Base-by-base conservation (phyloP, 2,113 vertebrate genomes). In the Boleophthalmus pectinirostris region DNA sequence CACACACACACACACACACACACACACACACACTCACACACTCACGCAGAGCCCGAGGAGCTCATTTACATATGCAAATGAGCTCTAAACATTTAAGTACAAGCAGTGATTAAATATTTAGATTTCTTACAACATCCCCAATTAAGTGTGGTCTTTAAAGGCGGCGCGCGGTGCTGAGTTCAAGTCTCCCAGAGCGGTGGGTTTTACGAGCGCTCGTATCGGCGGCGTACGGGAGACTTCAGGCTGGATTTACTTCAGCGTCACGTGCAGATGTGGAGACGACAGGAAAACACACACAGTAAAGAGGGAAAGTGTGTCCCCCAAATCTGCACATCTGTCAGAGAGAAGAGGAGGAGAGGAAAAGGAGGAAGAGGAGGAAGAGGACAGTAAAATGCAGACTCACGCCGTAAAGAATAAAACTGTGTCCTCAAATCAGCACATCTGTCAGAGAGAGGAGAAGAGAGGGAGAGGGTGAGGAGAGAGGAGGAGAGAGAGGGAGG, bases 221-320 rank as follows among this genome's bases (percentile, higher is more conserved):
- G 82, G 76, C 83, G 29, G 78, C 82, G 70, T 83, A 68, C 84
- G 83, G 68, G 84, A 87, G 80, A 82, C 87, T 87, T 93, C 84
- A 69, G 76, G 82, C 86, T 88, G 80, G 83, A 87, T 91, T 90
- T 92, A 69, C 85, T 85, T 90, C 85, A 85, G 79, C 88, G 89
- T 90, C 89, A 89, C 79, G 56, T 18, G 61, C 82, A 82, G 88
- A 90, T 87, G 90, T 92, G 88, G 75, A 65, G 24, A 24, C 71
- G 80, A 75, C 51, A 82, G 84, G 91, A 89, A 92, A 93, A 91
- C 88, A 91, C 9, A 4, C 35, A 5, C 35, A 5, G 3, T 38
- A 38, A 38, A 38, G 35, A 38, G 3, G 5, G 5, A 38, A 38
- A 8, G 5, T 8, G n/a, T 38, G 35, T 38, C 35, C 35, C 35